Evolutionary conservation across 2,113 vertebrate species (phyloP), one percentile per base, ranked within the genome.

Genomic region (Baryphthengus martii): DNA sequence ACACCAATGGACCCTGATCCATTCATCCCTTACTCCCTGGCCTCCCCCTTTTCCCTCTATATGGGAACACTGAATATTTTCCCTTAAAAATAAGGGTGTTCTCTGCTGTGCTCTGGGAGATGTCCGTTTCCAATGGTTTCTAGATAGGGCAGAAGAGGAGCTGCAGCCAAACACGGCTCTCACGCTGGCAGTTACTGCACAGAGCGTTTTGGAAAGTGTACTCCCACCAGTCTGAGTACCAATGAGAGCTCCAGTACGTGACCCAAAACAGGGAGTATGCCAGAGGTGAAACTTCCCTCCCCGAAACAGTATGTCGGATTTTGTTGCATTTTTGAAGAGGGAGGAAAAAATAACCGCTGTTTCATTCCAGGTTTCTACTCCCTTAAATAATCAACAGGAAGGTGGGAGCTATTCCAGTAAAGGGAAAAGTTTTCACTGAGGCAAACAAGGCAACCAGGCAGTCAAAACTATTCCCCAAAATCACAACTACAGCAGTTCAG

Each of bases 1-100:
- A 23, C 18, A 52, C 8, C 0, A 0, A 52, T 0, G 45, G 28
- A 85, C 25, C 35, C 12, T 0, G 3, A 50, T 49, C 42, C 23
- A 50, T n/a, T 94, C 26, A 58, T 47, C 17, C 55, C 26, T 78
- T 0, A 0, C 52, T 53, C 31, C 29, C 56, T 13, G 3, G 45
- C 35, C 33, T 33, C 61, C 10, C 49, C 24, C 28, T 28, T 11
- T 44, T 58, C 62, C 62, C 42, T 76, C 40, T 47, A 5, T 2
- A 58, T 10, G 21, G 39, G n/a, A 75, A 75, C 17, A 66, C 0
- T 4, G 11, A 52, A 72, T 85, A 65, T 6, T 25, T 31, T 31
- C 35, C 29, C 78, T 29, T 68, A 40, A 90, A 80, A 83, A 11
- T 9, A 53, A 37, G 4, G 28, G 37, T 1, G 5, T 37, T 70